Base-by-base conservation (phyloP, 2,888 invertebrate genomes). In the Creontiades dilutus region DNA sequence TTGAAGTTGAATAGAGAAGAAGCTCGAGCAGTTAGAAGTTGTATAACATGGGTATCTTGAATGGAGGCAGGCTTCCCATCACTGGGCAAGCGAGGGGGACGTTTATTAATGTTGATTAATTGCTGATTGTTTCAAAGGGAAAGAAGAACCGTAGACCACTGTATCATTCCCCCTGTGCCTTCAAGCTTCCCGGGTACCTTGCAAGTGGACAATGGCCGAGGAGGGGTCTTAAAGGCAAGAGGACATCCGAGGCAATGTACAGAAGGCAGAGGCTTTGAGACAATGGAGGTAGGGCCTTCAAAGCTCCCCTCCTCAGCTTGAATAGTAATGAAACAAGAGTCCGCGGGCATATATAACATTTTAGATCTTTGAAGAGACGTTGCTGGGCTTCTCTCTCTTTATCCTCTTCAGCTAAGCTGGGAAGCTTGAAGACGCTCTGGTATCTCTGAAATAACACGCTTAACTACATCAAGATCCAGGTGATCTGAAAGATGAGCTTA, bases 281-380 rank as follows among this genome's bases (percentile, higher is more conserved):
- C 57, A 61, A 61, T 57, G 61, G 85, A 27, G 16, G 28, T 14
- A 84, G 55, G 85, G 61, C 16, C 85, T 61, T 85, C 85, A 85
- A 85, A 46, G 85, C 61, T 61, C 48, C 48, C 85, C 84, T 47
- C 85, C 46, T 61, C 85, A 37, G 27, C 82, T 82, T 82, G 85
- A 85, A 85, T 85, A 85, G 57, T 85, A 85, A 85, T 85, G 85
- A 85, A 82, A 85, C 85, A 85, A 85, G 61, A 85, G 57, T 85
- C 85, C 46, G 61, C 57, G 57, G 85, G 85, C 85, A 61, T 85
- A 84, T 84, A 85, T 85, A 85, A 85, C 85, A 85, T 85, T 85
- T 85, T 57, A 57, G 61, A 85, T 57, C 85, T 57, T 52, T 52
- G 52, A 78, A 46, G 78, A 82, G 82, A 57, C 85, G 85, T 85